These are phyloP conservation scores for Okapia johnstoni DNA, from an alignment of 2,113 vertebrate species.

Conservation along the genomic window DNA sequence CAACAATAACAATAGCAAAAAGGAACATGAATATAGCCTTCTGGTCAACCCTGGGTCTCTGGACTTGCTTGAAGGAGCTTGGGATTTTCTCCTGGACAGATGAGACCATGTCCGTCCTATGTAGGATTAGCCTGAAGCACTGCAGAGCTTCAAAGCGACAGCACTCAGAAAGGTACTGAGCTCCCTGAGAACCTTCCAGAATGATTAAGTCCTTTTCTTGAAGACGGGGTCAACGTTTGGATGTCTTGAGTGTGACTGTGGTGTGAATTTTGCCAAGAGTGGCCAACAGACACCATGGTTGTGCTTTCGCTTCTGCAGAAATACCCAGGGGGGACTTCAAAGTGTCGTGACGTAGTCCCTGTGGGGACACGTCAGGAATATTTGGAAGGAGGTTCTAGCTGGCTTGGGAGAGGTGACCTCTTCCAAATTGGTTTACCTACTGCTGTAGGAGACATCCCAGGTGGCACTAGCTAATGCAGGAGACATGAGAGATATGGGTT, in stretches of 20 bases:
- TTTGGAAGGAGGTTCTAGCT: neutral
- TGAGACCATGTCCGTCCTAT: rapidly evolving
- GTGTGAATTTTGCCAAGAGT: rapidly evolving
- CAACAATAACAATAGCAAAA: rapidly evolving
- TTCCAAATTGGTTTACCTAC: rapidly evolving
- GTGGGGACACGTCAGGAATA: rapidly evolving
- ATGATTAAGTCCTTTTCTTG: neutral
- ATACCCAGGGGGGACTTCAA: neutral
- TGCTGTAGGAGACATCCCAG: neutral
- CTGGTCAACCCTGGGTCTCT: neutral
- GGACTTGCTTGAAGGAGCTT: neutral
- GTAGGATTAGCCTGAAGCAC: rapidly evolving
- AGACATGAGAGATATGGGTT: neutral
- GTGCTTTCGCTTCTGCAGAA: too few relatives aligned
- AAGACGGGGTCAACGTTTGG: rapidly evolving
- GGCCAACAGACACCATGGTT: rapidly evolving
- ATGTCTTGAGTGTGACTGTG: neutral
- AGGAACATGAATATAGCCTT: neutral
- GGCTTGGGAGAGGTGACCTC: too few relatives aligned
- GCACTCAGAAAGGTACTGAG: rapidly evolving
- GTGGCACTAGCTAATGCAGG: rapidly evolving
- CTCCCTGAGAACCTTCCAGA: neutral
- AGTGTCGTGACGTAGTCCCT: rapidly evolving
- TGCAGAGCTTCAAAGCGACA: rapidly evolving
- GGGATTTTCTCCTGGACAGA: rapidly evolving